Evolutionary conservation across 2,797 vertebrate genomes (phyloP).

Genomic region (Austrolebias charrua): DNA sequence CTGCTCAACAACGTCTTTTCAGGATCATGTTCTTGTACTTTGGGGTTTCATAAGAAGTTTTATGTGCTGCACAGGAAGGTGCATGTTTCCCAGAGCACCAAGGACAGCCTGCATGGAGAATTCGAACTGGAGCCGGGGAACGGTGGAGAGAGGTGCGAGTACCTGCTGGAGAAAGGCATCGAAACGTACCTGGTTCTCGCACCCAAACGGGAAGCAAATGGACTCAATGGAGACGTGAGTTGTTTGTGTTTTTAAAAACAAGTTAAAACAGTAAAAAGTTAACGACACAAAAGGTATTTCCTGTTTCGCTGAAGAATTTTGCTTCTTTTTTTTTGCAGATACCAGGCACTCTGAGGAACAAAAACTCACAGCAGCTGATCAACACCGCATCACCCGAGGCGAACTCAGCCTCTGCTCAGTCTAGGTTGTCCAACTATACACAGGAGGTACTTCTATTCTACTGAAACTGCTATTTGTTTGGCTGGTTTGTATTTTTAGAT

Average conservation of each 20-base stretch:
- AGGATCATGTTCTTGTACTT: neutral
- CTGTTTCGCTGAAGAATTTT: neutral
- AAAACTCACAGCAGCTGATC: constrained; percentile 82
- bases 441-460: constrained; percentile 51
- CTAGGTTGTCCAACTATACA: constrained; percentile 65
- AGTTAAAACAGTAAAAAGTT: neutral
- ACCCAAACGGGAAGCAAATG: constrained; percentile 73
- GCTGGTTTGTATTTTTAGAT: too few species aligned
- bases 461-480: too few species aligned
- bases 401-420: constrained; percentile 66
- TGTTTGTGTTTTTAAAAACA: neutral
- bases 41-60: neutral
- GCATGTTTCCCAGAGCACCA: constrained; percentile 93
- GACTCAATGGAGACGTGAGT: constrained; percentile 83
- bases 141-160: constrained; percentile 88
- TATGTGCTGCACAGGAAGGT: constrained; percentile 80
- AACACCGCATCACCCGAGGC: constrained; percentile 81
- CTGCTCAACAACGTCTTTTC: too few species aligned
- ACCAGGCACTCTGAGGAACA: constrained; percentile 70
- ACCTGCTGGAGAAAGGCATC: constrained; percentile 93
- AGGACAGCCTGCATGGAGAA: constrained; percentile 89
- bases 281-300: too few species aligned
- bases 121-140: constrained; percentile 90
- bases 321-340: constrained; percentile 49
- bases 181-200: constrained; percentile 87